Percentiles rank a stretch among this genome's conserved stretches.
These are phyloP conservation scores for Notodromas monacha DNA, from an alignment of 2,888 invertebrate species.

Conservation along the genomic window DNA sequence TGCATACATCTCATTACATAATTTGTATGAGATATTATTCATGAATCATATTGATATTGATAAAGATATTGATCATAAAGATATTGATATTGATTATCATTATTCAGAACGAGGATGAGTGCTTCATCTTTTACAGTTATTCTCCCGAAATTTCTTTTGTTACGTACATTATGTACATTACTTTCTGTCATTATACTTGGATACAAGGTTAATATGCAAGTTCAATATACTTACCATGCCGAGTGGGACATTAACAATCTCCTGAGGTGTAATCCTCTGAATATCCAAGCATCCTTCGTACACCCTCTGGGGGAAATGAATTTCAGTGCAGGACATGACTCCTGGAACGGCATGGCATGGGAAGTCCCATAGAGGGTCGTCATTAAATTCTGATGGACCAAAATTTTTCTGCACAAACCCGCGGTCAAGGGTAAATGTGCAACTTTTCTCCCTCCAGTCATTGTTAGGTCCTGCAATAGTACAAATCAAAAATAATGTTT, in stretches of 20 bases:
- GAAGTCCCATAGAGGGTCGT: conserved; percentile 4
- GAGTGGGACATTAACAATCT: conserved; percentile 4
- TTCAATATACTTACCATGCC: conserved; percentile 4
- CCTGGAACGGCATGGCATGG: conserved; percentile 4
- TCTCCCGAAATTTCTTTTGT: conserved; percentile 4
- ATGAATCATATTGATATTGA: conserved; percentile 4
- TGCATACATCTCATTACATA: conserved; percentile 4
- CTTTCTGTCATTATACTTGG: conserved; percentile 4
- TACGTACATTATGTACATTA: conserved; percentile 4
- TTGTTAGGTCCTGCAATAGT: conserved; percentile 4
- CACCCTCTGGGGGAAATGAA: conserved; percentile 4
- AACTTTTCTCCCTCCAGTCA: conserved; percentile 4
- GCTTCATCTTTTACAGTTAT: conserved; percentile 4
- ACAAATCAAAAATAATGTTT: conserved; percentile 4
- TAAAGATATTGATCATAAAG: conserved; percentile 4
- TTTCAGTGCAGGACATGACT: conserved; percentile 4
- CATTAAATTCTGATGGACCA: conserved; percentile 4
- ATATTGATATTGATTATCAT: conserved; percentile 4
- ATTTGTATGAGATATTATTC: conserved; percentile 4
- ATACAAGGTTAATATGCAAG: conserved; percentile 4
- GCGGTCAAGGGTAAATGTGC: conserved; percentile 4
- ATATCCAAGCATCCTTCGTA: conserved; percentile 4
- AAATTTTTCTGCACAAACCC: conserved; percentile 4
- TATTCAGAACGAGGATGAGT: conserved; percentile 4
- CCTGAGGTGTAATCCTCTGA: conserved; percentile 4